Percentiles rank a stretch among this genome's conserved stretches.
Evolutionary conservation across 35 echinoderm and acorn worm species (phyloP).

Genomic region (Strongylocentrotus purpuratus): DNA sequence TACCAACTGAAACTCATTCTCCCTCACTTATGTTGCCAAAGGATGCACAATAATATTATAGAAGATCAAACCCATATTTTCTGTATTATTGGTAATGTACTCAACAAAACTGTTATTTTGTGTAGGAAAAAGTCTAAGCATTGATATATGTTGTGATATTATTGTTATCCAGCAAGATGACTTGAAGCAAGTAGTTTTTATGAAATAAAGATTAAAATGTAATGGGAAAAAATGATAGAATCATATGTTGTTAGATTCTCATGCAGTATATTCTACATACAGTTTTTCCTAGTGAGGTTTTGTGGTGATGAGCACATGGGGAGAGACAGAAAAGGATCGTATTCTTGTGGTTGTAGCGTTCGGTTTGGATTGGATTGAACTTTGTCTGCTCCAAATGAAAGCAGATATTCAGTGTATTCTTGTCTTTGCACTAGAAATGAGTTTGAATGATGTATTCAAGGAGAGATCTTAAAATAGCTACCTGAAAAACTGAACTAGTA

Average conservation of each 20-base stretch:
- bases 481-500: neutral
- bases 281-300: neutral
- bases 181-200: neutral
- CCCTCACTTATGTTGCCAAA: too few relatives aligned
- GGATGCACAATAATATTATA: too few relatives aligned
- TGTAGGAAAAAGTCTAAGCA: too few relatives aligned
- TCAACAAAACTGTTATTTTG: neutral
- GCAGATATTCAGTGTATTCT: neutral
- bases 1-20: too few relatives aligned
- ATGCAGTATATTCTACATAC: neutral
- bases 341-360: neutral
- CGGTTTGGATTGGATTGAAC: neutral
- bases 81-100: neutral
- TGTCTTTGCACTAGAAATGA: neutral
- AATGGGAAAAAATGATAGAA: neutral
- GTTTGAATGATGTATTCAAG: neutral
- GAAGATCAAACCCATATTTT: too few relatives aligned
- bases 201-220: neutral
- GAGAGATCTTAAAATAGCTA: neutral
- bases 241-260: neutral
- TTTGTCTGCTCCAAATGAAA: neutral
- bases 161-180: neutral
- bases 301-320: neutral
- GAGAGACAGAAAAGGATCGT: neutral
- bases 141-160: neutral